Evolutionary conservation across 2,888 invertebrate genomes (phyloP), one percentile per base, ranked within the genome.

Genomic region (Meloe dianella): DNA sequence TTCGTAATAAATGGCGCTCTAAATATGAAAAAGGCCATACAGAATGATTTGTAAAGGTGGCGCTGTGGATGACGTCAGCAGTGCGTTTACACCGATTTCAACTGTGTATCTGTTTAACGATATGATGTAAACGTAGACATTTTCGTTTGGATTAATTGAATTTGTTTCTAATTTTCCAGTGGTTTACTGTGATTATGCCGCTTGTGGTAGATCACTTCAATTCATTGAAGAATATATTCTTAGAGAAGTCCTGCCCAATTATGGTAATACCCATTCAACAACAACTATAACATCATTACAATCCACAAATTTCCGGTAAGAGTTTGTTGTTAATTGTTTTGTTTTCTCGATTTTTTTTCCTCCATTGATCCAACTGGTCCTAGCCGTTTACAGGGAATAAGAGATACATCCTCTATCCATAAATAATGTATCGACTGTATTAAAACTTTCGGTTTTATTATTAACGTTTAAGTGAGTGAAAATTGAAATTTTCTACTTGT

Each of bases 111-210:
- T 27, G 4, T 27, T 27, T 27, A 27, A 27, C 27, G 27, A 27
- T 27, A 3, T 4, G 4, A 4, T 27, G 1, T 30, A 30, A 30
- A 30, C 30, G 9, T 30, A 27, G 0, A 32, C 10, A 12, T 38
- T 2, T 38, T 38, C 38, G 14, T 38, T 32, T 32, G 32, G n/a
- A 20, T 61, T 35, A 9, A 47, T 51, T 54, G n/a, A n/a, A n/a
- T 73, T 77, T 73, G 78, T 76, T 77, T 79, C 67, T 87, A 47
- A 61, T 35, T 65, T 89, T 63, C 7, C 88, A 93, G 92, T 92
- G 78, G 90, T 94, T 12, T 95, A 94, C 82, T 93, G 94, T 83
- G 95, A 96, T 85, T 95, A 94, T 85, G 92, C 91, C 64, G 93
- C 95, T 1, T 94, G 94, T 0, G 95, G 95, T 14, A 88, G 93